Conservation (phyloP, 2,113 vertebrate species). For the Onychostoma macrolepis region DNA sequence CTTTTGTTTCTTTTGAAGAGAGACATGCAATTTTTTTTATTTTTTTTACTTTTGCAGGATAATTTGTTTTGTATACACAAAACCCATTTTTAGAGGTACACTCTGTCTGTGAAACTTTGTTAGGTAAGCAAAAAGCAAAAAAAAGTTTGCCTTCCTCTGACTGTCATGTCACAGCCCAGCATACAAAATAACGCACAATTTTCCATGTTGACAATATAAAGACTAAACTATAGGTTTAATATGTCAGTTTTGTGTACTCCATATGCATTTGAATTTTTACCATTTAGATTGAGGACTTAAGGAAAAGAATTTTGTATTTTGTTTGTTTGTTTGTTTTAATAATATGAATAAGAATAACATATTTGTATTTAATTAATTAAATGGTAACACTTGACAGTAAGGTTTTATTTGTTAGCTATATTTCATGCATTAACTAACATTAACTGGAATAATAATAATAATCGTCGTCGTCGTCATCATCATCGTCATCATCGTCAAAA, state of each 20-base stretch:
- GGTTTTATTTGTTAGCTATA: too few relatives aligned
- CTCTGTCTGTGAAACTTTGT: not conserved
- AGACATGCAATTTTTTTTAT: not conserved
- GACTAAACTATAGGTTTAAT: slow-evolving; percentile 70
- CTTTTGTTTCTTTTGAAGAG: slow-evolving; percentile 6
- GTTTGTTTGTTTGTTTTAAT: not conserved
- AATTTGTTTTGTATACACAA: slow-evolving; percentile 66
- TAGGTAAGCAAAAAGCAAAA: not conserved
- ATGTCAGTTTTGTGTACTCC: slow-evolving; percentile 61
- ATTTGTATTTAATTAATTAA: too few relatives aligned
- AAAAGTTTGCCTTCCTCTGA: slow-evolving; percentile 63
- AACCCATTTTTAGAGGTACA: not conserved
- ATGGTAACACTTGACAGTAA: too few relatives aligned
- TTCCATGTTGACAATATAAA: slow-evolving; percentile 65
- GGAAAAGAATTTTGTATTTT: not conserved
- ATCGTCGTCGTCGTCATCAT: not conserved
- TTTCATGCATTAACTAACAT: too few relatives aligned
- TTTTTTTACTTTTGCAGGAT: slow-evolving; percentile 63
- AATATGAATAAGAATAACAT: not conserved
- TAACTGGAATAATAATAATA: not conserved
- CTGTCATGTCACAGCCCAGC: slow-evolving; percentile 69
- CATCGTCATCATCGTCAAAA: not conserved
- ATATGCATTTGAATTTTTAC: slow-evolving; percentile 52
- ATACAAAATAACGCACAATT: slow-evolving; percentile 51
- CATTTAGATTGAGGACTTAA: slow-evolving; percentile 54